Base-by-base conservation (phyloP, 35 echinoderm and acorn worm species). In the Heliocidaris tuberculata region DNA sequence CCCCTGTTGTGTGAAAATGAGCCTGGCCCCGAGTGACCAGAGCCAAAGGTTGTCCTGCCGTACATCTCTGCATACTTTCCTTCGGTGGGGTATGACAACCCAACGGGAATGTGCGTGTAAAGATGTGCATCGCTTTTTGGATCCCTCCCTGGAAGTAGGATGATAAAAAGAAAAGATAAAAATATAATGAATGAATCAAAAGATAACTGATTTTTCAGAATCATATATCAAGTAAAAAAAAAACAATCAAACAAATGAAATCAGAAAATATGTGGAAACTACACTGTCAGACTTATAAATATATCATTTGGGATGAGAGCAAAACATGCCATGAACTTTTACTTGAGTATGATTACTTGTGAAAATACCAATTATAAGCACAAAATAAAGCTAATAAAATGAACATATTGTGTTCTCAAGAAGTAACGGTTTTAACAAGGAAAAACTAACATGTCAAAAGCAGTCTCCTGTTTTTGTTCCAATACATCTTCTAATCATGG, bases 61-160 rank as follows among this genome's bases (percentile, higher is more conserved):
- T 97, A 97, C 30, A 96, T 94, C 5, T 95, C 90, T 85, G 98
- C 98, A 95, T 97, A 99, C 90, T 97, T 99, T 60, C 98, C 98
- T 35, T 88, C 94, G 13, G 96, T 47, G 5, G 98, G 98, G 94
- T 99, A 99, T 9, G 96, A 97, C 48, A 95, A 95, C 35, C 96
- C 95, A 86, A 96, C 31, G 2, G 95, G 91, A 9, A 95, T 93
- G 47, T 59, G 91, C 5, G 91, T 48, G 91, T 96, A 96, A 15
- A 97, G 92, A 60, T 94, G 92, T 31, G 95, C 87, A 48, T 96
- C 93, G 50, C 59, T 47, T 27, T 85, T 31, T 70, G 59, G 50
- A 86, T 95, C 31, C 54, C 94, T 97, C 60, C 94, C 97, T 98
- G 97, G 0, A 95, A 95, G 30, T 86, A 29, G 47, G 19, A 89